Percentiles rank a stretch among this genome's conserved stretches.
Conservation (phyloP, 2,888 invertebrate species). For the Crocallis elinguaria region DNA sequence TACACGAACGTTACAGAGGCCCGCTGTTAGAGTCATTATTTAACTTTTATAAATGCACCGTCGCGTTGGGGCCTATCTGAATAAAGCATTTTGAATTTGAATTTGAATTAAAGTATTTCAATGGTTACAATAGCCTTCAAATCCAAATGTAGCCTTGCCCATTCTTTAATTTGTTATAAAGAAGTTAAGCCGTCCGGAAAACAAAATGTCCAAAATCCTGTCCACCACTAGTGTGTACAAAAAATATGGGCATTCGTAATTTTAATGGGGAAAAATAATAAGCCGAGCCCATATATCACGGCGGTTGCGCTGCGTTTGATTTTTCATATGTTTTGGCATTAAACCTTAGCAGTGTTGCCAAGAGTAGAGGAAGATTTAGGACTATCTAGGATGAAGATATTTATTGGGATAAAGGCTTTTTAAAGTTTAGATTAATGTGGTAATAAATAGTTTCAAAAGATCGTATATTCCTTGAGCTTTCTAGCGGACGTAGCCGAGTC, state of each 20-base stretch:
- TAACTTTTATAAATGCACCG: too few species aligned
- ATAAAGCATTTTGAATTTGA: too few species aligned
- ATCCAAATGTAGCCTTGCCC: too few species aligned
- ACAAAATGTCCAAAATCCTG: neutral
- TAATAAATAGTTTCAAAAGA: too few species aligned
- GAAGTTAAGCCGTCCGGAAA: neutral
- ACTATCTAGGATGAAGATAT: conserved; percentile 18
- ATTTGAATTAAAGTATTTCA: too few species aligned
- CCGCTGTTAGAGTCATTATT: too few species aligned
- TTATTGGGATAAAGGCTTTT: conserved; percentile 21
- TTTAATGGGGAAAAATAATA: conserved; percentile 82
- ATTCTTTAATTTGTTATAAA: too few species aligned
- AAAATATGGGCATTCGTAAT: conserved; percentile 68
- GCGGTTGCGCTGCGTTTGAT: conserved; percentile 67
- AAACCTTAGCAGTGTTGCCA: conserved; percentile 63
- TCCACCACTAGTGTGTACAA: conserved; percentile 36
- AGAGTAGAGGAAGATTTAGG: conserved; percentile 60
- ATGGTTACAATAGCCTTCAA: too few species aligned
- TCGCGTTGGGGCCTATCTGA: too few species aligned
- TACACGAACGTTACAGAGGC: too few species aligned
- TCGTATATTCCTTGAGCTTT: too few species aligned
- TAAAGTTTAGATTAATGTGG: conserved; percentile 15
- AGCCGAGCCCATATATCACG: conserved; percentile 69
- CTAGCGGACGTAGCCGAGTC: too few species aligned
- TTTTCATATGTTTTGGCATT: conserved; percentile 75